These are phyloP conservation scores for Protobothrops mucrosquamatus DNA, from an alignment of 2,113 vertebrate species.

Conservation along the genomic window DNA sequence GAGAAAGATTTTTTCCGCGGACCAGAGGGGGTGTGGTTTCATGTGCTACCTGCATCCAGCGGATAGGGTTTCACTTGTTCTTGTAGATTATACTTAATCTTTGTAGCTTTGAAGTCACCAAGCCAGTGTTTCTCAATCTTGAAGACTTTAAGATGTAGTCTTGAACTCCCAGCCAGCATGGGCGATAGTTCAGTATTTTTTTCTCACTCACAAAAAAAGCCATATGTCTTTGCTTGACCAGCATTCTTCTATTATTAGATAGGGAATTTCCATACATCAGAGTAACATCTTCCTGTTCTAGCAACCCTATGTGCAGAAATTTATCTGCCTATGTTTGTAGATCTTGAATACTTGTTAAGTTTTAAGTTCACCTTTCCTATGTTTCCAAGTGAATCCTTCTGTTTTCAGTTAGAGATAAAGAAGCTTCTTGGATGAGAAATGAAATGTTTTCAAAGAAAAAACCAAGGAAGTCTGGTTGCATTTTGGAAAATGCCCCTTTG, in stretches of 20 bases:
- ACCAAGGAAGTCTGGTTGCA: not conserved
- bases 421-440: not conserved
- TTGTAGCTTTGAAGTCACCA: not conserved
- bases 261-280: not conserved
- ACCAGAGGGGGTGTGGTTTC: too few species aligned
- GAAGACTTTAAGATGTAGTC: not conserved
- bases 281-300: not conserved
- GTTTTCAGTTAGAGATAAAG: not conserved
- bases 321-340: not conserved
- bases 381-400: not conserved
- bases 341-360: not conserved
- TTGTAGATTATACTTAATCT: not conserved
- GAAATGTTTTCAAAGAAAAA: not conserved
- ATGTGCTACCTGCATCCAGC: too few species aligned
- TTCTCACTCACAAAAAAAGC: not conserved
- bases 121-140: too few species aligned
- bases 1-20: too few species aligned
- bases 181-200: not conserved
- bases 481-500: not conserved
- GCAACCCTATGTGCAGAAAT: not conserved
- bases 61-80: not conserved
- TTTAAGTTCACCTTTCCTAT: not conserved
- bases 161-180: not conserved
- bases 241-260: not conserved
- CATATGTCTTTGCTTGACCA: not conserved